Percentiles rank a stretch among this genome's conserved stretches.
Conservation (phyloP, 1,140 invertebrate genomes). For the Sminthurides bifidus region DNA sequence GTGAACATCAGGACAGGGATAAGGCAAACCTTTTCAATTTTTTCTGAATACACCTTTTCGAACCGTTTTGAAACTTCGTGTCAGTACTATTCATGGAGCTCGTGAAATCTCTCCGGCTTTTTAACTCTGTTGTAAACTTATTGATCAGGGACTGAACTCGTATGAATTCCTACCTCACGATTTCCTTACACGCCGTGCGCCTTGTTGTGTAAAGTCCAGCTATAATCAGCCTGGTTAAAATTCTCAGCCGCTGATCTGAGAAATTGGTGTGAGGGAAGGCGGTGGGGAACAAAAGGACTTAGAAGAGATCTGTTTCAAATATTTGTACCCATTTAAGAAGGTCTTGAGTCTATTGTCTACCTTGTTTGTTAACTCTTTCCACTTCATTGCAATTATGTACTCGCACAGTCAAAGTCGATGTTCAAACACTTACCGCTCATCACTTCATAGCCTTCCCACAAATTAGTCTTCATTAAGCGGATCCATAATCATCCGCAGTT, state of each 20-base stretch:
- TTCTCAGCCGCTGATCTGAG: too few species aligned
- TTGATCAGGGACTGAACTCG: too few species aligned
- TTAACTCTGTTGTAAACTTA: too few species aligned
- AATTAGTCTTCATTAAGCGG: constrained; percentile 9
- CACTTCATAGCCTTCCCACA: constrained; percentile 8
- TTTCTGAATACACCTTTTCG: too few species aligned
- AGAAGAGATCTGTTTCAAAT: not conserved
- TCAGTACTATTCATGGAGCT: too few species aligned
- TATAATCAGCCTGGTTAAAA: too few species aligned
- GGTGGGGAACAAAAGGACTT: not conserved
- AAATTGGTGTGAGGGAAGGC: too few species aligned
- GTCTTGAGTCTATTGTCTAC: not conserved
- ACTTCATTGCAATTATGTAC: constrained; percentile 1
- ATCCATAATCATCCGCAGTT: constrained; percentile 1
- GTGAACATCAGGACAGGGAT: too few species aligned
- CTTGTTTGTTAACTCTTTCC: constrained; percentile 9
- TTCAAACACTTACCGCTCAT: constrained; percentile 10
- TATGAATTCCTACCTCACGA: too few species aligned
- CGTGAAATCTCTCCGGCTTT: too few species aligned
- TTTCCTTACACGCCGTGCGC: not conserved
- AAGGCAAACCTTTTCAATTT: too few species aligned
- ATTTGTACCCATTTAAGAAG: not conserved
- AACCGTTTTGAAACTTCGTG: too few species aligned
- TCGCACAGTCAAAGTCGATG: not conserved
- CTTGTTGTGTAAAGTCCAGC: not conserved